Evolutionary conservation across 2,888 invertebrate species (phyloP), one percentile per base, ranked within the genome.

Genomic region (Drosophila emarginata): DNA sequence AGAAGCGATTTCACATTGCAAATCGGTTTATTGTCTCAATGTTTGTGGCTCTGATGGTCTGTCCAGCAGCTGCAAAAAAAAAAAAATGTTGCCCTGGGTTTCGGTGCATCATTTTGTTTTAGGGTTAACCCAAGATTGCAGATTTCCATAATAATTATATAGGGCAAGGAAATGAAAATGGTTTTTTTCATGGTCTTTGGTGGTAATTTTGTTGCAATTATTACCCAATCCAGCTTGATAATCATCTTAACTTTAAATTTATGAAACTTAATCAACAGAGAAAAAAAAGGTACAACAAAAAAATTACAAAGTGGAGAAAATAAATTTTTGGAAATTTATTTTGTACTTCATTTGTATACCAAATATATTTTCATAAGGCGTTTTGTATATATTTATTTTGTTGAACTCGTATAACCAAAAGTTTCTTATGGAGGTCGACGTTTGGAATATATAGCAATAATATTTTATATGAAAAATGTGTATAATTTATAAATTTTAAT

Each of bases 1-100:
- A 61, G 53, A 50, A 58, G 61, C 74, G 61, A 74, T 74, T 74
- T 68, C 59, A 54, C 62, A 72, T 62, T 59, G 61, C 53, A 59
- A 69, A 62, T 72, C 74, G 45, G 39, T 45, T 59, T 59, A 28
- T 59, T 59, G 26, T 59, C 37, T 57, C 39, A 32, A 57, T 39
- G 21, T 40, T 36, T 51, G n/a, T 12, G 36, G 36, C 56, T 37
- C 15, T 18, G 56, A 21, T 23, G 18, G 57, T 18, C n/a, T 7
- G 51, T 36, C 50, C 45, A 50, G 59, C 71, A 71, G 74, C 71
- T 71, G 71, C 73, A 66, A 73, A 54, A 28, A 26, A 26, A 26
- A 26, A 9, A 32, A 32, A 32, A 9, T 32, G 32, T 12, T 11
- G 56, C 52, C 28, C 37, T 15, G 21, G 53, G 54, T 54, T 56